phyloP scores from a whole-genome alignment of 1,140 invertebrate genomes.

The Psilanteris sp. region DNA sequence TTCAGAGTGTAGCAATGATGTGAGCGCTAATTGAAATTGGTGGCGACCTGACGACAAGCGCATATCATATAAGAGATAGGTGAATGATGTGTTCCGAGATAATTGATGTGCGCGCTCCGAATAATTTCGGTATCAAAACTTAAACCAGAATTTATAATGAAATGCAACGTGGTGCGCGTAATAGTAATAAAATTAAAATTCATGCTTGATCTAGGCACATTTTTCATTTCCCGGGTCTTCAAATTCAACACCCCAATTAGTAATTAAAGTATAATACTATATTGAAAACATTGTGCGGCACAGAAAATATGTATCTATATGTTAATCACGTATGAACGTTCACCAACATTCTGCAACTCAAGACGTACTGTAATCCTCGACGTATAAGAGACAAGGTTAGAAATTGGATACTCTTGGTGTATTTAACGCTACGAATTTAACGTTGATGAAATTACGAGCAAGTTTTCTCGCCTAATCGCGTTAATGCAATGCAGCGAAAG shows the following conservation, averaged over 20 bases:
- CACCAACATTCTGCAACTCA: slow-evolving; percentile 27
- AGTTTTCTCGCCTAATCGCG: slow-evolving; percentile 58
- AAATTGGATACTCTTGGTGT: slow-evolving; percentile 58
- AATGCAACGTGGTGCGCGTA: neutral
- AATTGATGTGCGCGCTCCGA: slow-evolving; percentile 32
- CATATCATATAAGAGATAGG: slow-evolving; percentile 55
- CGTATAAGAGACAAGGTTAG: slow-evolving; percentile 31
- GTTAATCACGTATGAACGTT: too few relatives aligned
- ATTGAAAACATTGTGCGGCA: too few relatives aligned
- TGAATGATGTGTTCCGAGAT: slow-evolving; percentile 51
- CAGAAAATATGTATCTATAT: too few relatives aligned
- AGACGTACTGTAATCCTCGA: slow-evolving; percentile 16
- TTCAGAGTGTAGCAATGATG: slow-evolving; percentile 56
- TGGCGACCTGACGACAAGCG: slow-evolving; percentile 59
- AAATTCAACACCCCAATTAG: too few relatives aligned
- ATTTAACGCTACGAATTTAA: slow-evolving; percentile 57
- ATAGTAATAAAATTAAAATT: too few relatives aligned
- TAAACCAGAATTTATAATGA: slow-evolving; percentile 15
- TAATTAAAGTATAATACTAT: too few relatives aligned
- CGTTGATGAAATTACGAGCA: slow-evolving; percentile 59
- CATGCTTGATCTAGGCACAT: too few relatives aligned
- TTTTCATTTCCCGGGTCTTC: too few relatives aligned
- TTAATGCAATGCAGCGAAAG: slow-evolving; percentile 57
- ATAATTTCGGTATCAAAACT: slow-evolving; percentile 45
- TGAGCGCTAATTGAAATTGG: slow-evolving; percentile 64